phyloP scores from a whole-genome alignment of 1,140 invertebrate species.

The Cyclina sinensis region DNA sequence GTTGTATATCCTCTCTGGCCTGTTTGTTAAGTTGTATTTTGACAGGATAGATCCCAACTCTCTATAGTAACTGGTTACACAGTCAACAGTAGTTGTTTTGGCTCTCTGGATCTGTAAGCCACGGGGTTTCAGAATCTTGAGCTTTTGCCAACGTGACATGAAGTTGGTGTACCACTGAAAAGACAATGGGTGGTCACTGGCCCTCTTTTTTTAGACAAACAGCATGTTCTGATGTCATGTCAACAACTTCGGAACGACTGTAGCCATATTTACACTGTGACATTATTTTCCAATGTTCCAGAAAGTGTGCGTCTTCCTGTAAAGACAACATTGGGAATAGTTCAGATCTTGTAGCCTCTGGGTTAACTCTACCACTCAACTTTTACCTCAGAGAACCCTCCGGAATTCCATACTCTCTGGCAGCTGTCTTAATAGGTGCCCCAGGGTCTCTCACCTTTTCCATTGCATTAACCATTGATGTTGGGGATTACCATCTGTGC shows the following conservation, averaged over 20 bases:
- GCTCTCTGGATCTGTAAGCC: neutral
- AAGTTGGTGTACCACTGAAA: too few species aligned
- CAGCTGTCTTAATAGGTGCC: too few species aligned
- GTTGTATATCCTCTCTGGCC: too few species aligned
- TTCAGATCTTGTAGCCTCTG: constrained; percentile 12
- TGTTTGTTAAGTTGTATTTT: constrained; percentile 18
- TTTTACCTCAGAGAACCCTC: too few species aligned
- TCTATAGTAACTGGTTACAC: too few species aligned
- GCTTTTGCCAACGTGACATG: neutral
- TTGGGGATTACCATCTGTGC: too few species aligned
- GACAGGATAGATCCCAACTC: constrained; percentile 3
- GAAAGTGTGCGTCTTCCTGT: neutral
- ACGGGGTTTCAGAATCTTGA: neutral
- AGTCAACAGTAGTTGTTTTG: too few species aligned
- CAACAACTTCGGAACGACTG: neutral
- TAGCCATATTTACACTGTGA: neutral
- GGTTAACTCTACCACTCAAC: too few species aligned
- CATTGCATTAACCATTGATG: too few species aligned
- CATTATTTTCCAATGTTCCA: neutral
- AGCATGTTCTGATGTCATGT: too few species aligned
- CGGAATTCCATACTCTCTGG: too few species aligned
- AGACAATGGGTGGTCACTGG: neutral
- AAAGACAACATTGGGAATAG: neutral
- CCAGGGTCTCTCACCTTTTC: too few species aligned
- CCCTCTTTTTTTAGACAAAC: neutral